Base-by-base conservation (phyloP, 2,113 vertebrate genomes). In the Xenopus borealis region DNA sequence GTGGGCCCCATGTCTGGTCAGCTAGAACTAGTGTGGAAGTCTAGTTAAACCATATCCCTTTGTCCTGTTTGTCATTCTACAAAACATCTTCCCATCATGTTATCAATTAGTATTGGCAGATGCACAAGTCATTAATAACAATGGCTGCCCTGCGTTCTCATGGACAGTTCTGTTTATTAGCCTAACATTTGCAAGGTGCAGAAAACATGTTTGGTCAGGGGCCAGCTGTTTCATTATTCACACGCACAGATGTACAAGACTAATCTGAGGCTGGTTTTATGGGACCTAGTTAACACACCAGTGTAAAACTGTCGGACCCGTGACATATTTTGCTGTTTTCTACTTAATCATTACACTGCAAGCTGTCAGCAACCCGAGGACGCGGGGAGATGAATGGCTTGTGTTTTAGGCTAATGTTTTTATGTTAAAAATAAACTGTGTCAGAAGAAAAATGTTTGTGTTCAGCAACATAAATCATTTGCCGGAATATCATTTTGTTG, bases 371-470 rank as follows among this genome's bases (percentile, higher is more conserved):
- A 63, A 61, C 52, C 17, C 18, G 27, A 45, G 16, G 62, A 40
- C 11, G 7, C 46, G 30, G 62, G 12, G 62, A 76, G 66, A 76
- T 44, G 33, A 52, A 76, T 76, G 66, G 19, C 47, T 63, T 17
- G 58, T 44, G 40, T 76, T 75, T 76, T 76, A 69, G 59, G 73
- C 73, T 76, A 76, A 76, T 76, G 73, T 63, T 69, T 76, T 69
- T 76, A 45, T 69, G 66, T 76, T 45, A 76, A 57, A 76, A 76
- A 69, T 69, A 76, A 76, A 64, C 59, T 69, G 69, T 68, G 66
- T 69, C 66, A 69, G 66, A 76, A 69, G 66, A 69, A 76, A 52
- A 76, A 76, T 76, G 66, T 62, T 53, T 62, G 14, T n/a, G 27
- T 30, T 53, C 73, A 11, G 27, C 52, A 30, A 63, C 66, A 76